phyloP scores from a whole-genome alignment of 1,140 invertebrate genomes.

The Apis laboriosa region DNA sequence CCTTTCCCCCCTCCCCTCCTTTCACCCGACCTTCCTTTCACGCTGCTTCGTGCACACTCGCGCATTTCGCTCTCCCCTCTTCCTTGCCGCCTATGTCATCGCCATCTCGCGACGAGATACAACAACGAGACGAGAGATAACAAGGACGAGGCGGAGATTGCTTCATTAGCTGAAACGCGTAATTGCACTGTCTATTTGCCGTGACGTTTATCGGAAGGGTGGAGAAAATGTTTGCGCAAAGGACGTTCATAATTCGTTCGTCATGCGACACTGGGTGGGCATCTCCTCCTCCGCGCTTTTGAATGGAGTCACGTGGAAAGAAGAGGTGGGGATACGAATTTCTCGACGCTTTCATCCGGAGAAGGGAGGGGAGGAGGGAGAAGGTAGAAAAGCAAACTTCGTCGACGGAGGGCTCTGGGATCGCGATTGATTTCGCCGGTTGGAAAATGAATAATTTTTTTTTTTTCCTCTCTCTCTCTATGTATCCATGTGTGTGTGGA shows the following conservation, averaged over 20 bases:
- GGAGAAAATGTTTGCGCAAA: constrained; percentile 26
- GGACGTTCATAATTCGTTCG: constrained; percentile 26
- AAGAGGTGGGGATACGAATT: not conserved
- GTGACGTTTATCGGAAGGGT: constrained; percentile 15
- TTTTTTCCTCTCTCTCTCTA: too few relatives aligned
- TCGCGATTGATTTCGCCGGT: not conserved
- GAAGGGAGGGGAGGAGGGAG: not conserved
- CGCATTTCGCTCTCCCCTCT: not conserved
- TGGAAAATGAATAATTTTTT: not conserved
- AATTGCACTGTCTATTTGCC: constrained; percentile 41
- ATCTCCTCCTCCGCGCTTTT: not conserved
- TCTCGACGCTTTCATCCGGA: not conserved
- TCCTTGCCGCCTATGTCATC: too few relatives aligned
- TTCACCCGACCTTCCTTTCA: not conserved
- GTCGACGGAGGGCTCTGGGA: not conserved
- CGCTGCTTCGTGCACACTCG: not conserved
- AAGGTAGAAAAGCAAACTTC: not conserved
- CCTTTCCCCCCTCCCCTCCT: not conserved
- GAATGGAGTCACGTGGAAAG: not conserved
- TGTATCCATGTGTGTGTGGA: too few relatives aligned
- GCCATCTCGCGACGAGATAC: too few relatives aligned
- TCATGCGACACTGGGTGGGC: not conserved
- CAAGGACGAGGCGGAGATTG: constrained; percentile 40
- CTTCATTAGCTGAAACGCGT: constrained; percentile 49
- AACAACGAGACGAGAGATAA: constrained; percentile 24